Evolutionary conservation across 2,888 invertebrate genomes (phyloP).

Genomic region (Apodemia mormo): DNA sequence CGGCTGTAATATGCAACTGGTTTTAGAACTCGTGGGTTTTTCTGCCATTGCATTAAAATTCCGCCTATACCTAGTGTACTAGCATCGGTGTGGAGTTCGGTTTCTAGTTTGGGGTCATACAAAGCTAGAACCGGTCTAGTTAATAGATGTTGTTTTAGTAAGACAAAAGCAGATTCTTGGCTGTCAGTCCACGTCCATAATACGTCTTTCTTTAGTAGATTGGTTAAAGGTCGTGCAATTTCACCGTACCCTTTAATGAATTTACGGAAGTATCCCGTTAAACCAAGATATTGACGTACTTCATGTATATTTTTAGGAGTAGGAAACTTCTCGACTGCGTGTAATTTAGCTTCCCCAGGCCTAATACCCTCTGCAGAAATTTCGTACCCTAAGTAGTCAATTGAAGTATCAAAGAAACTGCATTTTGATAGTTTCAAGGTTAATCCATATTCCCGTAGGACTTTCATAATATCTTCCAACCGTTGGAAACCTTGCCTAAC

Average conservation of each 20-base stretch:
- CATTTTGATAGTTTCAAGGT: too few relatives aligned
- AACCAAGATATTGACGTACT: too few relatives aligned
- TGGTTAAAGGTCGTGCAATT: slow-evolving; percentile 30
- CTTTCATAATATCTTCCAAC: too few relatives aligned
- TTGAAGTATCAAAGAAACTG: too few relatives aligned
- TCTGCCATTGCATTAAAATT: slow-evolving; percentile 10
- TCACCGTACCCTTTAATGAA: slow-evolving; percentile 31
- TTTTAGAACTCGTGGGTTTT: slow-evolving; percentile 17
- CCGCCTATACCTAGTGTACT: not conserved
- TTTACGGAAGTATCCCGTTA: slow-evolving; percentile 20
- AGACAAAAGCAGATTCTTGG: too few relatives aligned
- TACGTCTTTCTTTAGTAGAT: slow-evolving; percentile 27
- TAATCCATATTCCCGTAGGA: too few relatives aligned
- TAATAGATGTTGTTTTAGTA: not conserved
- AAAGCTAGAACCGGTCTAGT: not conserved
- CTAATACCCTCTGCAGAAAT: too few relatives aligned
- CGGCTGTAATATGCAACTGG: slow-evolving; percentile 26
- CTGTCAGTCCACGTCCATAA: not conserved
- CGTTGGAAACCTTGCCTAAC: too few relatives aligned
- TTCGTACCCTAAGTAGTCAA: too few relatives aligned
- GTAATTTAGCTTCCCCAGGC: too few relatives aligned
- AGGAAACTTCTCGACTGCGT: too few relatives aligned
- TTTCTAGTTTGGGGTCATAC: not conserved
- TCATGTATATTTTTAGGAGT: too few relatives aligned
- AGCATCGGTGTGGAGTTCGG: not conserved